Evolutionary conservation across 1,140 invertebrate genomes (phyloP).

Genomic region (Hyposmocoma kahamanoa): DNA sequence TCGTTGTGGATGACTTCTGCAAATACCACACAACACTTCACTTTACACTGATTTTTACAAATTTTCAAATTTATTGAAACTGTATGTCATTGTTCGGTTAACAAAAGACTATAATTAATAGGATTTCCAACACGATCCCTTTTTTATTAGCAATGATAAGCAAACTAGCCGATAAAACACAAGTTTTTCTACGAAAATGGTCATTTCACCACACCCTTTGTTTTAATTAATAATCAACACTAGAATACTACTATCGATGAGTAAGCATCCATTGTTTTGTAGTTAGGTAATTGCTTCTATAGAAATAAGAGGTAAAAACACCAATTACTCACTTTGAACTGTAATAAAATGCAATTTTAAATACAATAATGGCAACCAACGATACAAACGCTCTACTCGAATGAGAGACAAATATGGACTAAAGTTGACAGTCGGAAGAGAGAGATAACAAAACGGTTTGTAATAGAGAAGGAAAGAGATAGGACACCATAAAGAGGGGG

Average conservation of each 20-base stretch:
- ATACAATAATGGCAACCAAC: conserved; percentile 16
- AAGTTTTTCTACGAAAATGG: conserved; percentile 31
- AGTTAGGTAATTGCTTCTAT: too few relatives aligned
- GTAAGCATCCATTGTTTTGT: too few relatives aligned
- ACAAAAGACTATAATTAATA: too few relatives aligned
- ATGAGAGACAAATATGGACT: conserved; percentile 52
- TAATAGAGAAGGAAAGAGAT: conserved; percentile 25
- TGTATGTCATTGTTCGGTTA: too few relatives aligned
- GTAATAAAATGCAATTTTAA: conserved; percentile 2
- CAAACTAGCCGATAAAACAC: conserved; percentile 24
- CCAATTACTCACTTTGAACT: too few relatives aligned
- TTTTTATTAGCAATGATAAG: background rate
- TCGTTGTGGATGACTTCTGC: conserved; percentile 89
- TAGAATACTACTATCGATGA: too few relatives aligned
- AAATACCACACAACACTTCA: conserved; percentile 52
- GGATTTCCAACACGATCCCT: too few relatives aligned
- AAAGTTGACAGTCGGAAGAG: conserved; percentile 23
- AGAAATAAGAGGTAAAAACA: too few relatives aligned
- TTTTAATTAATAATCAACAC: conserved; percentile 12
- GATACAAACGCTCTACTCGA: conserved; percentile 31
- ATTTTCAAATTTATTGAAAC: too few relatives aligned
- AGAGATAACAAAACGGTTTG: conserved; percentile 15
- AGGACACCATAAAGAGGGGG: conserved; percentile 29
- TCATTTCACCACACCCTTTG: conserved; percentile 50
- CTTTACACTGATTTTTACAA: conserved; percentile 4